Evolutionary conservation across 2,888 invertebrate species (phyloP).

Genomic region (Oligia strigilis): DNA sequence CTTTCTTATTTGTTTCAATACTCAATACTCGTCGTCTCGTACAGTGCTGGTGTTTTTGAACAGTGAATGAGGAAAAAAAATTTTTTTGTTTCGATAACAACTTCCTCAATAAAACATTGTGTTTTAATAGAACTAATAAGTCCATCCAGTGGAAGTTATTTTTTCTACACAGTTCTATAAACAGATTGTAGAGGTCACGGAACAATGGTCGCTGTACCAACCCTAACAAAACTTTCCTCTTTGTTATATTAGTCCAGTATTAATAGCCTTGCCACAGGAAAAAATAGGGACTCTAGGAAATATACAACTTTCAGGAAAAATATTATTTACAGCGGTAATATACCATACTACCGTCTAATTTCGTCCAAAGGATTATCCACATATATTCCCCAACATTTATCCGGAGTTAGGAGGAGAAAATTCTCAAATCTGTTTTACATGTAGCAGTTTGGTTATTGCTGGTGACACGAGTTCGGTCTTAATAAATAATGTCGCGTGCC

Average conservation of each 20-base stretch:
- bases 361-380: constrained; percentile 50
- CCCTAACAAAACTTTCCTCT: constrained; percentile 44
- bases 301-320: constrained; percentile 27
- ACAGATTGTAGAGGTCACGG: constrained; percentile 43
- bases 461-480: constrained; percentile 68
- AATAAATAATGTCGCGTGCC: constrained; percentile 69
- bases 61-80: not conserved
- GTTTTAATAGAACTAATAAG: constrained; percentile 3
- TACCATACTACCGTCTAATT: constrained; percentile 27
- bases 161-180: constrained; percentile 21
- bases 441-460: constrained; percentile 67
- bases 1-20: constrained; percentile 9
- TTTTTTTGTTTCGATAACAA: not conserved
- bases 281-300: constrained; percentile 39
- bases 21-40: too few relatives aligned
- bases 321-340: constrained; percentile 36
- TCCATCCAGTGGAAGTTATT: constrained; percentile 10
- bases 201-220: constrained; percentile 43
- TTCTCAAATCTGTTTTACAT: constrained; percentile 68
- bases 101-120: constrained; percentile 11
- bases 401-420: constrained; percentile 52
- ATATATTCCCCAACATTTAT: constrained; percentile 54
- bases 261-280: constrained; percentile 38
- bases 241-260: constrained; percentile 45
- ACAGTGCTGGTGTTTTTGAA: not conserved